Evolutionary conservation across 2,113 vertebrate genomes (phyloP).

Genomic region (Bubalus kerabau): DNA sequence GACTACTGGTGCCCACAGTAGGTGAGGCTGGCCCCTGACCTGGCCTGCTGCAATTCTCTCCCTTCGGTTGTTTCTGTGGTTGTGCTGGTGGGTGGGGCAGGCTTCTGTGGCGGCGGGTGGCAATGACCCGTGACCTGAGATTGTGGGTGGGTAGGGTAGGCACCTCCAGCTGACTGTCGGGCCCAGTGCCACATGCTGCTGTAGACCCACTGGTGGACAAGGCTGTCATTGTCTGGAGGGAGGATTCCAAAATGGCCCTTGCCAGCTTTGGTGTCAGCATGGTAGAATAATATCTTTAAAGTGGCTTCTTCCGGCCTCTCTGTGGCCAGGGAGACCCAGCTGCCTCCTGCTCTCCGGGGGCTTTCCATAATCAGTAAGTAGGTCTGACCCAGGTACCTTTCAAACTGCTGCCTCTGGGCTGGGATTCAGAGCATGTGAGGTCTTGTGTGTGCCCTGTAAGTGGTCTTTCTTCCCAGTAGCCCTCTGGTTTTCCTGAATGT

Average conservation of each 20-base stretch:
- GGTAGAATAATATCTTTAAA: background rate
- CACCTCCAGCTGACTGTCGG: background rate
- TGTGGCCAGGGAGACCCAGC: background rate
- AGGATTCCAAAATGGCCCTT: background rate
- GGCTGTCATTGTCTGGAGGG: background rate
- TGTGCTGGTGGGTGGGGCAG: background rate
- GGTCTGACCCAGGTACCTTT: background rate
- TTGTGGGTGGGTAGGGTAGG: accelerated
- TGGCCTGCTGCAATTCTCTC: background rate
- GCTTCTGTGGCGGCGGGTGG: background rate
- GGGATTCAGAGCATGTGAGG: background rate
- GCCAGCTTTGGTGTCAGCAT: background rate
- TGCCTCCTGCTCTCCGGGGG: background rate
- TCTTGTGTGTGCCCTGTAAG: background rate
- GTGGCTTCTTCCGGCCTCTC: background rate
- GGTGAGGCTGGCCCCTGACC: background rate
- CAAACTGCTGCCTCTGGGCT: background rate
- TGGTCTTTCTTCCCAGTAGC: background rate
- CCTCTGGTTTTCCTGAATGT: background rate
- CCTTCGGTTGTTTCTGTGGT: background rate
- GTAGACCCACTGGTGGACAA: background rate
- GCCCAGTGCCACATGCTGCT: background rate
- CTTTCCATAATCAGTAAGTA: background rate
- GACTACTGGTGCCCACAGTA: background rate
- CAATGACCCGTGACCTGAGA: background rate